Evolutionary conservation across 2,113 vertebrate genomes (phyloP).

Genomic region (Syngnathus floridae): DNA sequence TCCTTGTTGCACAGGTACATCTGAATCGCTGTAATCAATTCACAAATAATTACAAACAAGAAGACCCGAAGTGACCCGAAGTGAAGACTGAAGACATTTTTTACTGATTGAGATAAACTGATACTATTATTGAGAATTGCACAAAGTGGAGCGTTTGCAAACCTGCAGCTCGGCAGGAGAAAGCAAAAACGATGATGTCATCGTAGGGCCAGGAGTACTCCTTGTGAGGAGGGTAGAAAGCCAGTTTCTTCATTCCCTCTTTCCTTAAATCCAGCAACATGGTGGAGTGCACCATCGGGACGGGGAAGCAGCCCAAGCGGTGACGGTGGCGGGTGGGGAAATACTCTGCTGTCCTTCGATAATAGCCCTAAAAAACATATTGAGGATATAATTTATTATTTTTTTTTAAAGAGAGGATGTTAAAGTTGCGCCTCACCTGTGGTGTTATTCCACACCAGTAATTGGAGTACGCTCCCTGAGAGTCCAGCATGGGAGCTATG

Average conservation of each 20-base stretch:
- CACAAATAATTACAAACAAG: neutral
- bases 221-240: constrained; percentile 86
- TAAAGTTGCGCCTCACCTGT: constrained; percentile 71
- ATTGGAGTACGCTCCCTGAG: constrained; percentile 92
- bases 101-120: neutral
- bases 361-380: constrained; percentile 77
- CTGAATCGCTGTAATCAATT: constrained; percentile 69
- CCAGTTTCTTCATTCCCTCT: constrained; percentile 71
- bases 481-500: constrained; percentile 90
- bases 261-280: constrained; percentile 82
- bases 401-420: neutral
- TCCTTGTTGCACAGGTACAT: constrained; percentile 84
- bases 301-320: constrained; percentile 76
- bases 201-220: constrained; percentile 94
- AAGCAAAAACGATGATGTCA: constrained; percentile 92
- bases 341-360: constrained; percentile 89
- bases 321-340: constrained; percentile 91
- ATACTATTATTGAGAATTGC: neutral
- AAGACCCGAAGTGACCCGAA: too few species aligned
- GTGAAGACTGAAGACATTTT: neutral
- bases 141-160: neutral
- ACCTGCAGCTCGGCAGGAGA: constrained; percentile 85
- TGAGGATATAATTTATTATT: too few species aligned
- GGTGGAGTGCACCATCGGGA: constrained; percentile 93
- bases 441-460: constrained; percentile 98